Base-by-base conservation (phyloP, 2,888 invertebrate species). In the Drosophila pegasa region DNA sequence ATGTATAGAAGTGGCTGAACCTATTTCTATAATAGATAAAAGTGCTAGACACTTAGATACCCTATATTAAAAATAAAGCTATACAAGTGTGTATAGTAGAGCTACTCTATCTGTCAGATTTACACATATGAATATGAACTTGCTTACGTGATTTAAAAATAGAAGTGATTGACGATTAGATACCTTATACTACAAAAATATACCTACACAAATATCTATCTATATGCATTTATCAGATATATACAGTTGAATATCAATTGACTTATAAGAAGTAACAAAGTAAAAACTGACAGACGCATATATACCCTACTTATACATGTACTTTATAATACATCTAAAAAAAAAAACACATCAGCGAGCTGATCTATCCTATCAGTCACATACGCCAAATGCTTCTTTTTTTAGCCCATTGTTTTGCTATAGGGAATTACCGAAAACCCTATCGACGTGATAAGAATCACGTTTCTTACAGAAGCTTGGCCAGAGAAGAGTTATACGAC, bases 401-500 rank as follows among this genome's bases (percentile, higher is more conserved):
- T 45, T 7, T 7, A 14, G 12, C 16, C 12, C 29, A 45, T 47
- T 47, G 18, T 14, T 1, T 18, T 16, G 14, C 47, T 22, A 18
- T 29, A 52, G 40, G 37, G 52, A 40, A 47, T 50, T 43, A 61
- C 38, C 37, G 27, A 25, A 73, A 59, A 40, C 55, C 63, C 41
- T 58, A 65, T 65, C 56, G 54, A 79, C 60, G 66, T 68, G 77
- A 67, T 70, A 55, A 50, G 67, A 73, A 69, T 67, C 35, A 25
- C 29, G 33, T 59, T 59, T 31, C 27, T 55, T 54, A 18, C 64
- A 68, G 56, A 40, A 63, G 62, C 59, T 47, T 40, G 27, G 35
- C 27, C 29, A 40, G 31, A 48, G 56, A 68, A 55, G 43, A 57
- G 29, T 10, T 18, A 10, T n/a, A 22, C 16, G 18, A 38, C 27